phyloP scores from a whole-genome alignment of 2,888 invertebrate genomes.

The Oscheius sp. region DNA sequence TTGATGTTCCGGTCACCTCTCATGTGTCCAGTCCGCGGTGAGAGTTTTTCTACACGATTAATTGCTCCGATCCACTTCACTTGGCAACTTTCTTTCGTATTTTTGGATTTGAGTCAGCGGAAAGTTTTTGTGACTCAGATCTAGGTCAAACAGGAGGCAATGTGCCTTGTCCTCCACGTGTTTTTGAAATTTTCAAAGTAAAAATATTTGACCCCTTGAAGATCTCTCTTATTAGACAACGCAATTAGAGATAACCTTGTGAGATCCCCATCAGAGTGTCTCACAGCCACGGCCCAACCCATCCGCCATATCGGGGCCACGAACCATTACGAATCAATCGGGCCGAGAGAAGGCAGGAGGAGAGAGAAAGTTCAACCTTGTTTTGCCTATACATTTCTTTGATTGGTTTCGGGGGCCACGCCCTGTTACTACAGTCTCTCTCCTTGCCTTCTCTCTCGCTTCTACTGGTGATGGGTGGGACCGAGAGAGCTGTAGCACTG shows the following conservation, averaged over 20 bases:
- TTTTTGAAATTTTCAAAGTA: no score
- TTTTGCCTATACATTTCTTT: constrained; percentile 28
- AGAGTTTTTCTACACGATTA: not conserved
- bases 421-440: constrained; percentile 21
- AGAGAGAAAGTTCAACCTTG: not conserved
- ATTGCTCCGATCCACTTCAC: not conserved
- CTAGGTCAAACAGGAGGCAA: not conserved
- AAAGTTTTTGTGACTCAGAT: not conserved
- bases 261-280: constrained; percentile 26
- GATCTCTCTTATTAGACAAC: constrained; percentile 5
- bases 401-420: constrained; percentile 22
- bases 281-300: not conserved
- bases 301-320: constrained; percentile 4
- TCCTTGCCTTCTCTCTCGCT: not conserved
- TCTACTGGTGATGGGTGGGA: not conserved
- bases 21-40: not conserved
- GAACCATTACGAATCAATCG: constrained; percentile 29
- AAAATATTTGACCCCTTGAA: no score
- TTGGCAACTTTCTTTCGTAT: not conserved
- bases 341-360: not conserved
- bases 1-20: not conserved
- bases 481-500: not conserved
- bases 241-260: constrained; percentile 27
- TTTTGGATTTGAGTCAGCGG: not conserved
- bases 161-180: no score